Conservation (phyloP, 2,113 vertebrate species). For the Eubucco bourcierii region DNA sequence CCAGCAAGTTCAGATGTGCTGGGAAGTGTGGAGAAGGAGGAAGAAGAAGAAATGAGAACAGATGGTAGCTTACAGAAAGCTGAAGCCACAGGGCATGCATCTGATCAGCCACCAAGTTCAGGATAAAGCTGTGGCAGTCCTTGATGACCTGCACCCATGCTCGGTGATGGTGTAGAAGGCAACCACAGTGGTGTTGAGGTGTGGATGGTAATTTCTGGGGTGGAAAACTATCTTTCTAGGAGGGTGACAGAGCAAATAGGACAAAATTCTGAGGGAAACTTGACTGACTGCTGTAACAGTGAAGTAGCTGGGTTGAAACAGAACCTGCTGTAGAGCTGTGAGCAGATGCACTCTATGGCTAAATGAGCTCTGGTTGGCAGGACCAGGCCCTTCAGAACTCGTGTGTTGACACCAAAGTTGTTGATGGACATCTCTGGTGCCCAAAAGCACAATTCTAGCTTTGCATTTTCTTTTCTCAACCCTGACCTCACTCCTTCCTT, state of each 20-base stretch:
- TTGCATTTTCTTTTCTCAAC: neutral
- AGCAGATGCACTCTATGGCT: neutral
- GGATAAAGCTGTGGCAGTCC: neutral
- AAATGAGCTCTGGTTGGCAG: neutral
- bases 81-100: constrained; percentile 41
- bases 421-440: neutral
- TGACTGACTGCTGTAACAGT: neutral
- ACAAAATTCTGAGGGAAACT: neutral
- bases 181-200: neutral
- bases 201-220: neutral
- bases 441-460: fast-evolving
- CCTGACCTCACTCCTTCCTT: neutral
- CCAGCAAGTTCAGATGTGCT: constrained; percentile 37
- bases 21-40: constrained; percentile 5
- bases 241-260: too few relatives aligned
- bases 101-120: constrained; percentile 14
- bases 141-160: neutral
- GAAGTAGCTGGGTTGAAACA: neutral
- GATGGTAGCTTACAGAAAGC: constrained; percentile 53
- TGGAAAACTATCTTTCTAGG: neutral
- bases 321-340: neutral
- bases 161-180: neutral
- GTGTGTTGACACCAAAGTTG: fast-evolving
- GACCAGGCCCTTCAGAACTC: neutral
- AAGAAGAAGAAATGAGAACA: constrained; percentile 32